phyloP scores from a whole-genome alignment of 2,797 vertebrate species.

The Esox masquinongy region DNA sequence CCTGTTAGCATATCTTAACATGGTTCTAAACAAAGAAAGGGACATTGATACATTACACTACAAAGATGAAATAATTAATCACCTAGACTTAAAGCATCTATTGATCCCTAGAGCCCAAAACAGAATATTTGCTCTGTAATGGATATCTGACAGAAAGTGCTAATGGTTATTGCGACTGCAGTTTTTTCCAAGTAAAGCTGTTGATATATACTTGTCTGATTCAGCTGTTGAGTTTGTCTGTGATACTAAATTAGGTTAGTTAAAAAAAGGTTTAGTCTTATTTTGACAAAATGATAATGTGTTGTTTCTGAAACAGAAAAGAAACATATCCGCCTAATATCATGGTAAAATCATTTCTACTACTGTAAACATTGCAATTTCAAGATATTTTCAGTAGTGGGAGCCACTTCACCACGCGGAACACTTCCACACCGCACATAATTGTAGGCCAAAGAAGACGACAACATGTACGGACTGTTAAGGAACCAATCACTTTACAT shows the following conservation, averaged over 20 bases:
- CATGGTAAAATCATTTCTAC: neutral
- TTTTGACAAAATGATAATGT: neutral
- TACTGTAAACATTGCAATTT: slow-evolving; percentile 10
- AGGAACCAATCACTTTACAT: slow-evolving; percentile 21
- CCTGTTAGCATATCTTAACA: neutral
- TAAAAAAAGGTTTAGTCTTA: neutral
- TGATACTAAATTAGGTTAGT: neutral
- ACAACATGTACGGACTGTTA: slow-evolving; percentile 11
- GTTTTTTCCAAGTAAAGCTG: neutral
- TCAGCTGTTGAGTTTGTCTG: neutral
- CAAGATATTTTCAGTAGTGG: slow-evolving; percentile 29
- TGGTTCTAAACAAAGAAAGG: neutral
- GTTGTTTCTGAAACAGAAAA: neutral
- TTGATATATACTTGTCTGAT: neutral
- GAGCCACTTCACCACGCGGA: slow-evolving; percentile 37
- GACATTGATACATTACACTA: neutral
- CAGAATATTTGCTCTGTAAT: neutral
- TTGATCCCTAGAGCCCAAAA: neutral
- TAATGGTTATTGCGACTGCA: neutral
- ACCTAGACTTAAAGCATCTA: neutral
- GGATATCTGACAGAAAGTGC: neutral
- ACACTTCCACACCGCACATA: neutral
- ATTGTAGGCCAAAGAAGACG: slow-evolving; percentile 29
- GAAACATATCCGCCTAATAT: neutral
- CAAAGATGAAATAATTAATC: neutral